A percentile compares a stretch with the other conserved stretches of the same genome.
Conservation (phyloP, 2,888 invertebrate genomes). For the Phlogophora meticulosa region DNA sequence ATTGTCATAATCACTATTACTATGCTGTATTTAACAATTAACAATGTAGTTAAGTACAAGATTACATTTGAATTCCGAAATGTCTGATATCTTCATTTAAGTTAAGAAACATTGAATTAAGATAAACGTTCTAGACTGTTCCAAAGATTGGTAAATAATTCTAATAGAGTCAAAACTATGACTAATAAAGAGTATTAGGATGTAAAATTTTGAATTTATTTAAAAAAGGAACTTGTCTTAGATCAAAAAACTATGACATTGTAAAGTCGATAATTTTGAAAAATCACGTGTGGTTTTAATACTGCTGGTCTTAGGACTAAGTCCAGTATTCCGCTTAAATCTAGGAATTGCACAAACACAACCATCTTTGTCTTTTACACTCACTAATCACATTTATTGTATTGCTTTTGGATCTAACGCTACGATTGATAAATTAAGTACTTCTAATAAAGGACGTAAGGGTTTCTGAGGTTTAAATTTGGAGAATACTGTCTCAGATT, state of each 20-base stretch:
- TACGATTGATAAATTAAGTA: conserved; percentile 74
- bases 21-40: conserved; percentile 22
- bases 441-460: conserved; percentile 66
- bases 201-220: conserved; percentile 37
- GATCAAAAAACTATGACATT: conserved; percentile 22
- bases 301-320: conserved; percentile 74
- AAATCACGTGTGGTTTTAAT: conserved; percentile 58
- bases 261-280: conserved; percentile 17
- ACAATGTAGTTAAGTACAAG: conserved; percentile 44
- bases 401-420: conserved; percentile 82
- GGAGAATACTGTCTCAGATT: conserved; percentile 40
- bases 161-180: conserved; percentile 33
- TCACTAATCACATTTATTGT: conserved; percentile 86
- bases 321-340: conserved; percentile 80
- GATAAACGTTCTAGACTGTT: conserved; percentile 5
- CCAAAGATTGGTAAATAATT: conserved; percentile 35
- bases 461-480: conserved; percentile 27
- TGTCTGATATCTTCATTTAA: conserved; percentile 3
- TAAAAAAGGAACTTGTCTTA: conserved; percentile 29
- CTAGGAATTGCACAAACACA: conserved; percentile 90
- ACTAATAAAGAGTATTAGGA: conserved; percentile 35
- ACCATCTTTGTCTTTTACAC: conserved; percentile 89
- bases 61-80: conserved; percentile 29
- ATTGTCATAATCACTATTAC: conserved; percentile 40
- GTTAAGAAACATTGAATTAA: conserved; percentile 32